Base-by-base conservation (phyloP, 64 coral and sea anemone species). In the Actinia equina region DNA sequence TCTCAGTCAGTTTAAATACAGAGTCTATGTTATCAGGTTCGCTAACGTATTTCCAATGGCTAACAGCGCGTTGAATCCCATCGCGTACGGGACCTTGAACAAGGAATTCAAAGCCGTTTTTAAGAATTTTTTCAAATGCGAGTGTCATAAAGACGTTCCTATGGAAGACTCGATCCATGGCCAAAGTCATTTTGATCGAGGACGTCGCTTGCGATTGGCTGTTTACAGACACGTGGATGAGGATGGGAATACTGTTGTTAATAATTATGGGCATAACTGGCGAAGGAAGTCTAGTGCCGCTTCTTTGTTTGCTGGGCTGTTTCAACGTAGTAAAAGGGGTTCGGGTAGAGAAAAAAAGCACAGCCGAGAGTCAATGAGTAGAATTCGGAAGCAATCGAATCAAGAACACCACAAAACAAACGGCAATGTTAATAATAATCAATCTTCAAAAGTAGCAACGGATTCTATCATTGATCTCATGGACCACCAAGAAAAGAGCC, bases 21-120 rank as follows among this genome's bases (percentile, higher is more conserved):
- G 59, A 26, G 61, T 97, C 43, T 97, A 97, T 15, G 89, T 97
- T 7, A 81, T 97, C 17, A 85, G 94, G 41, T 97, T 97, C 79
- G 85, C 94, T 4, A 97, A 97, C 80, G 94, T 97, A 14, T 97
- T 97, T 61, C 94, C 94, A 2, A 97, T 97, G 94, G 94, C 94
- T 3, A 97, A 97, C 37, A 97, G 94, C 26, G 94, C 94, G 49
- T 62, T 97, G 23, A 97, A 97, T 43, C 94, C 94, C 5, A 97
- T 97, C 59, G 91, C 91, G 1, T 97, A 97, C 71, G 94, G 94
- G 41, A 95, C 94, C 4, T 82, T 97, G 22, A 97, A 97, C 59
- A 88, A 89, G 43, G 94, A 97, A 62, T 97, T 97, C 84, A 97
- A 93, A 79, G 92, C 86, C 7, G 94, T 92, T 52, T 97, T 93